These are phyloP conservation scores for Leptinotarsa peninsularis DNA, from an alignment of 2,888 invertebrate genomes.

Conservation along the genomic window DNA sequence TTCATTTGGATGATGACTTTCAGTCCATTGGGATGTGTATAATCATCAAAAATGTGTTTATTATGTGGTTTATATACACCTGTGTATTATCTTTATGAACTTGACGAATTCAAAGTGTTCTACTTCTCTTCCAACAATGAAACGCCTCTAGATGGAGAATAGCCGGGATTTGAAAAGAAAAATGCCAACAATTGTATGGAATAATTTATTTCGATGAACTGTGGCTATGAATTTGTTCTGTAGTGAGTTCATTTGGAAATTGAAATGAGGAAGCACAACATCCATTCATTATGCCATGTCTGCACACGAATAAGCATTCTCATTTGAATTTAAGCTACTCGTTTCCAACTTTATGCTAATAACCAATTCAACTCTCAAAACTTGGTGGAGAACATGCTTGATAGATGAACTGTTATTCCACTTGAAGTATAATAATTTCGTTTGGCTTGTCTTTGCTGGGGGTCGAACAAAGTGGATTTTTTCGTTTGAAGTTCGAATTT, in stretches of 20 bases:
- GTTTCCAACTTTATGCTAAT: not conserved
- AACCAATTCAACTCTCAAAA: not conserved
- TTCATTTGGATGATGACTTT: no score
- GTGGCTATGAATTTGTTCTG: not conserved
- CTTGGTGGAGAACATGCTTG: not conserved
- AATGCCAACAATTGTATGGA: not conserved
- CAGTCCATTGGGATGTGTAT: no score
- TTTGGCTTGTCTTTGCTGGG: no score
- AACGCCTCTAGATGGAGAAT: no score
- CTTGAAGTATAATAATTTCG: not conserved
- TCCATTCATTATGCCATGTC: not conserved
- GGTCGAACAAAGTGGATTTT: no score
- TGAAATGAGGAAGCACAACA: not conserved
- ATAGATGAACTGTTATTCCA: not conserved
- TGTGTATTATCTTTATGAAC: no score
- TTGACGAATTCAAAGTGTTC: no score
- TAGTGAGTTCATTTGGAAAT: not conserved
- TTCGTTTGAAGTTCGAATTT: no score
- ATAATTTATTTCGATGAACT: not conserved
- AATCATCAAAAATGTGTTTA: no score
- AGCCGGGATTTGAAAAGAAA: no score
- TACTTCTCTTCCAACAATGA: no score
- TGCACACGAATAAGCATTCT: not conserved
- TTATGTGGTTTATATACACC: no score
- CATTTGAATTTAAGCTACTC: not conserved